phyloP scores from a whole-genome alignment of 2,888 invertebrate genomes.

The Aphidius colemani region DNA sequence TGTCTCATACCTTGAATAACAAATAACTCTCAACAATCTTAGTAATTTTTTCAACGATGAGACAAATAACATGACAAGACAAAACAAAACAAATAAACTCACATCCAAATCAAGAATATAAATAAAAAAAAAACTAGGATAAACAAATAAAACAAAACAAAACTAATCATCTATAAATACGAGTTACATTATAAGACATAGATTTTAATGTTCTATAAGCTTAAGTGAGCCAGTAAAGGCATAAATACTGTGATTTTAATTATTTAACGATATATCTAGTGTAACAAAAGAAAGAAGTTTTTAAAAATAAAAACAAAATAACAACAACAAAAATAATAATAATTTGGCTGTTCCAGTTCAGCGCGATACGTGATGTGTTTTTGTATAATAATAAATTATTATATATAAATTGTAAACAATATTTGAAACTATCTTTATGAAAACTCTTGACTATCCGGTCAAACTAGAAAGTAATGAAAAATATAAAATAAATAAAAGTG shows the following conservation, averaged over 20 bases:
- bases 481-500: slow-evolving; percentile 26
- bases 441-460: slow-evolving; percentile 37
- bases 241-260: slow-evolving; percentile 62
- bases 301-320: slow-evolving; percentile 30
- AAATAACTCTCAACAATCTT: slow-evolving; percentile 21
- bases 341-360: slow-evolving; percentile 48
- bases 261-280: slow-evolving; percentile 56
- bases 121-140: slow-evolving; percentile 10
- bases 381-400: slow-evolving; percentile 59
- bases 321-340: slow-evolving; percentile 37
- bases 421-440: slow-evolving; percentile 45
- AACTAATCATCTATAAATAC: slow-evolving; percentile 47
- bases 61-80: neutral
- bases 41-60: slow-evolving; percentile 12
- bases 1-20: slow-evolving; percentile 9
- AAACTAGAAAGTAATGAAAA: slow-evolving; percentile 41
- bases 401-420: slow-evolving; percentile 55
- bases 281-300: slow-evolving; percentile 10
- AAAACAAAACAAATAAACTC: slow-evolving; percentile 21
- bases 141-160: slow-evolving; percentile 35
- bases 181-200: slow-evolving; percentile 57
- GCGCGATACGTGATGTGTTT: slow-evolving; percentile 60
- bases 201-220: slow-evolving; percentile 56
- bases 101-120: neutral
- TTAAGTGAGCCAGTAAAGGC: slow-evolving; percentile 59